Evolutionary conservation across 1,140 invertebrate genomes (phyloP), one percentile per base, ranked within the genome.

Genomic region (Heliconius hewitsoni): DNA sequence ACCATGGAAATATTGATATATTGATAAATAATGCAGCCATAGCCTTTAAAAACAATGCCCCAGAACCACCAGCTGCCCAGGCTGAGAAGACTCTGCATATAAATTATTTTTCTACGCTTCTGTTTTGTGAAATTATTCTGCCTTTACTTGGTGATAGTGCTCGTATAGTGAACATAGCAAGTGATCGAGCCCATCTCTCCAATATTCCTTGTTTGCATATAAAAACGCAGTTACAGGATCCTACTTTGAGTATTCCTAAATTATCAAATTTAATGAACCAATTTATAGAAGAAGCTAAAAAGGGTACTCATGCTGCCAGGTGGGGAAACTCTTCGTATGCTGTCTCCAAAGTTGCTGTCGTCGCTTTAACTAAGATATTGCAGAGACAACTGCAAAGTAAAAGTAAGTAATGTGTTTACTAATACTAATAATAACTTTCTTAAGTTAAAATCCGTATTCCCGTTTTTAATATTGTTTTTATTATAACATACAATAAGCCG

Each of bases 21-120:
- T 91, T 98, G 19, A 95, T 98, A 1, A 98, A 98, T 88, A 98
- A 98, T 95, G 98, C 98, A 73, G 97, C 96, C 0, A 98, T 98
- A 76, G 96, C 97, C 8, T 98, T 96, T 86, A 97, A 96, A 92
- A 77, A 80, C 19, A 87, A 90, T 78, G 95, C 96, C 0, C 95
- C 95, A 1, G 97, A 96, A 80, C 95, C 97, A 2, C 96, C 96
- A 80, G 82, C 89, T 1, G 95, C 96, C 30, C 97, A 98, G 95
- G 97, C 97, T 0, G 95, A 96, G 83, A 94, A 96, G 79, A 97
- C 97, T 1, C 84, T 97, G 1, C 89, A 89, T 55, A 96, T 96
- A 0, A 98, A 98, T 90, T 97, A 96, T 87, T 97, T 96, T 84
- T 95, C 95, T 16, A 95, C 96, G 1, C 83, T 96, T 18, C 93